A percentile compares a stretch with the other conserved stretches of the same genome.
These are phyloP conservation scores for Halisarca cf. caerulea DNA, from an alignment of 37 sponge, comb jelly and placozoan species.

Conservation along the genomic window DNA sequence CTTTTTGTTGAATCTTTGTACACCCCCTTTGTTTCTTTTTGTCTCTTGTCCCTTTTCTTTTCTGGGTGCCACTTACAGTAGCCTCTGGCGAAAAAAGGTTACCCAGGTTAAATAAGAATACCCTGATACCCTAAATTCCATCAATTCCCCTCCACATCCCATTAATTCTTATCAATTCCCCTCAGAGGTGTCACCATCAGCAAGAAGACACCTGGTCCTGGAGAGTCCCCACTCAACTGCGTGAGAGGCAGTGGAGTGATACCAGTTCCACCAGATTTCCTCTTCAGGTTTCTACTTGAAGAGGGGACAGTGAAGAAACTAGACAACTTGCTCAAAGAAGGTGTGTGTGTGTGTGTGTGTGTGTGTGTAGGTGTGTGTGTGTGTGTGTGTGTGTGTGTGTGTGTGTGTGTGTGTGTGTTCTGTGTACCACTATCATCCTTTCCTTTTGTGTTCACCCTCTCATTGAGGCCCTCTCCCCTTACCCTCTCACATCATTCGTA, in stretches of 20 bases:
- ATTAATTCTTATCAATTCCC: not conserved
- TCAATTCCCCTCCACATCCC: not conserved
- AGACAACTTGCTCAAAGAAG: constrained; percentile 69
- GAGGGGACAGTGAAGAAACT: not conserved
- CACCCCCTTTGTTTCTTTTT: too few relatives aligned
- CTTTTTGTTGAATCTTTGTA: too few relatives aligned
- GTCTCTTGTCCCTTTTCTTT: too few relatives aligned
- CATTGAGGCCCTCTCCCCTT: too few relatives aligned
- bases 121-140: too few relatives aligned
- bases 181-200: constrained; percentile 41
- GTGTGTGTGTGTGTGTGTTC: not conserved
- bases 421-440: not conserved
- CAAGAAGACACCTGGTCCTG: constrained; percentile 49
- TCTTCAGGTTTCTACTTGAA: constrained; percentile 45
- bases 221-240: constrained; percentile 57
- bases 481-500: too few relatives aligned
- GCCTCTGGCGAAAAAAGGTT: too few relatives aligned
- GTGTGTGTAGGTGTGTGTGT: not conserved
- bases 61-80: too few relatives aligned
- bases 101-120: too few relatives aligned
- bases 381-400: constrained; percentile 12
- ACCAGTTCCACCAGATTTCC: constrained; percentile 63
- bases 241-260: constrained; percentile 68
- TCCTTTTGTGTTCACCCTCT: too few relatives aligned
- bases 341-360: constrained; percentile 12